phyloP scores from a whole-genome alignment of 2,797 vertebrate genomes.

The Ctenopoma kingsleyae region DNA sequence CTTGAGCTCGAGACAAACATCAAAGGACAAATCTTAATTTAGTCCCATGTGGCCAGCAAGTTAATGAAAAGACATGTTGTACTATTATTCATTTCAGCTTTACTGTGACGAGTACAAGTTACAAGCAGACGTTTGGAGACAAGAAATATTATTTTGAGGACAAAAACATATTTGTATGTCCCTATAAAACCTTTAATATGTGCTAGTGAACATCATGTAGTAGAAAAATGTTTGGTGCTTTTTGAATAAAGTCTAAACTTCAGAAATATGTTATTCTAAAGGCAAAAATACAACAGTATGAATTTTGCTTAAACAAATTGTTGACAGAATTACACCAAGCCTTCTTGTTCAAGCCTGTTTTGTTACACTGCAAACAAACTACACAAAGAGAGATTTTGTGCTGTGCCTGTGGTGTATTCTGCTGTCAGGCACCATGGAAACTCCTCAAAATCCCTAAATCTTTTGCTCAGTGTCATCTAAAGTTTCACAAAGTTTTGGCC shows the following conservation, averaged over 20 bases:
- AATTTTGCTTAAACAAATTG: background rate
- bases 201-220: background rate
- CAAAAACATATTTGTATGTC: background rate
- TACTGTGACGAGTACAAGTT: slow-evolving; percentile 1
- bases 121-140: background rate
- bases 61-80: slow-evolving; percentile 26
- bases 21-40: background rate
- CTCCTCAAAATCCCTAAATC: slow-evolving; percentile 24
- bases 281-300: background rate
- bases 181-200: background rate
- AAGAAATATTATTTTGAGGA: background rate
- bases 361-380: background rate
- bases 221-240: background rate
- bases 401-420: slow-evolving; percentile 4
- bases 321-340: background rate
- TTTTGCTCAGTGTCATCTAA: slow-evolving; percentile 6
- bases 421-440: background rate
- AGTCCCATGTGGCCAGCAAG: background rate
- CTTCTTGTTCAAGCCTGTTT: background rate
- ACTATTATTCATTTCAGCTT: background rate
- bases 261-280: background rate
- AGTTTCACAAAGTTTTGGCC: slow-evolving; percentile 10
- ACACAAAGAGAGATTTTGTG: background rate
- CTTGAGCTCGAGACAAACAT: background rate
- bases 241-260: slow-evolving; percentile 1